Percentiles rank a stretch among this genome's conserved stretches.
These are phyloP conservation scores for Epinephelus lanceolatus DNA, from an alignment of 2,113 vertebrate species.

Conservation along the genomic window DNA sequence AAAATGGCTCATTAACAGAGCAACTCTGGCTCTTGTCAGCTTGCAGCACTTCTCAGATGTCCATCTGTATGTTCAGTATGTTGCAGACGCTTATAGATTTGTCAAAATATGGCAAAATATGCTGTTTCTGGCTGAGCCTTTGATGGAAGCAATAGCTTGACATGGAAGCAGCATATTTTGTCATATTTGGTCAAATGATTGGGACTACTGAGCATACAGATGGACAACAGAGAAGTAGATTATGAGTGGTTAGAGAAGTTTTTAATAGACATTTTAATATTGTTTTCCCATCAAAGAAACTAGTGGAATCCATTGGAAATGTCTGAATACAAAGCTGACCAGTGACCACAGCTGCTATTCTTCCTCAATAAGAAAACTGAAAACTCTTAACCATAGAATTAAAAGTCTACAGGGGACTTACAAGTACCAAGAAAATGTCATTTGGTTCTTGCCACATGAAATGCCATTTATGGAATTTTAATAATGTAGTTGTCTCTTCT, in stretches of 20 bases:
- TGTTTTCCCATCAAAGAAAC: constrained; percentile 1
- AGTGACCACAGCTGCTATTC: background rate
- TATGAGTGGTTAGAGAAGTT: constrained; percentile 10
- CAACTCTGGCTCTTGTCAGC: constrained; percentile 2
- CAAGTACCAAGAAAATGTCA: background rate
- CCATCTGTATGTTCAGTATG: constrained; percentile 32
- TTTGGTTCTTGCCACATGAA: constrained; percentile 10
- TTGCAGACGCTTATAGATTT: constrained; percentile 13
- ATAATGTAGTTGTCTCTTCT: background rate
- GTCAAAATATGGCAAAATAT: constrained; percentile 28
- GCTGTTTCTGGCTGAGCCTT: background rate
- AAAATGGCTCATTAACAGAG: background rate
- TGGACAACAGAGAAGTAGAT: constrained; percentile 29
- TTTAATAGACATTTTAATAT: constrained; percentile 23
- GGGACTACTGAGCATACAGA: constrained; percentile 36
- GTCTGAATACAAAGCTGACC: background rate
- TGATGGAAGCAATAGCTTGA: constrained; percentile 22
- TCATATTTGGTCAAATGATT: constrained; percentile 8
- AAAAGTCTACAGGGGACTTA: background rate
- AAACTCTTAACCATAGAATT: background rate
- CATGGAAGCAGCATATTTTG: constrained; percentile 9
- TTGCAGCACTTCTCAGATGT: constrained; percentile 1
- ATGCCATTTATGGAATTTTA: constrained; percentile 8
- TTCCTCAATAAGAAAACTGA: background rate
- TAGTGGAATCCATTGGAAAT: background rate